These are phyloP conservation scores for Phyllostomus discolor DNA, from an alignment of 2,113 vertebrate genomes.

Conservation along the genomic window DNA sequence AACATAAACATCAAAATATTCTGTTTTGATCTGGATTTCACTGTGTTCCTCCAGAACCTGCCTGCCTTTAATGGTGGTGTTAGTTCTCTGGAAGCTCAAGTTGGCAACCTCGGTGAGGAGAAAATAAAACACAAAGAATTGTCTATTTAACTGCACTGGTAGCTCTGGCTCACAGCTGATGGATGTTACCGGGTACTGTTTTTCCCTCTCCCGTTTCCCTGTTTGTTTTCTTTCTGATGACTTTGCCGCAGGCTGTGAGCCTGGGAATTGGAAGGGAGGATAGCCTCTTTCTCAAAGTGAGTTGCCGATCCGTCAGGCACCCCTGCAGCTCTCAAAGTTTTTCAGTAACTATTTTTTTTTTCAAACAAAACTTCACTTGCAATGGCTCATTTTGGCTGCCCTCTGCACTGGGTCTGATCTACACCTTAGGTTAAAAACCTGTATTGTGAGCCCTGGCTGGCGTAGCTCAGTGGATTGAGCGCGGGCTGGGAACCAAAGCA, in stretches of 20 bases:
- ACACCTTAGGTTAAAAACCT: background rate
- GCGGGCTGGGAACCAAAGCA: too few relatives aligned
- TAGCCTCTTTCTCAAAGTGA: conserved; percentile 56
- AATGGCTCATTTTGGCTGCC: background rate
- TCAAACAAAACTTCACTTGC: conserved; percentile 20
- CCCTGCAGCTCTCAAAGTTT: conserved; percentile 40
- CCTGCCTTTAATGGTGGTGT: background rate
- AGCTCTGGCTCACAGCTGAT: conserved; percentile 32
- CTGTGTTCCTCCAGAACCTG: background rate
- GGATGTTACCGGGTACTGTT: background rate
- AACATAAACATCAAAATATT: conserved; percentile 12
- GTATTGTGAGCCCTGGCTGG: background rate
- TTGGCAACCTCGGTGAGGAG: background rate
- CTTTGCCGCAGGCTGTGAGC: conserved; percentile 24
- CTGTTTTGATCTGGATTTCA: background rate
- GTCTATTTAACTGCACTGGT: background rate
- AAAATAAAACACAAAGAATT: background rate
- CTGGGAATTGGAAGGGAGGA: conserved; percentile 29
- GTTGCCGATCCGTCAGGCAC: conserved; percentile 54
- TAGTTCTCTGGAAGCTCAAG: background rate
- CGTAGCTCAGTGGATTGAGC: too few relatives aligned
- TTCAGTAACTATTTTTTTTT: conserved; percentile 41
- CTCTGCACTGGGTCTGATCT: background rate
- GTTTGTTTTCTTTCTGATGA: conserved; percentile 66
- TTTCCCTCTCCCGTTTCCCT: background rate